Conservation (phyloP, 2,113 vertebrate species). For the Ursus arctos region DNA sequence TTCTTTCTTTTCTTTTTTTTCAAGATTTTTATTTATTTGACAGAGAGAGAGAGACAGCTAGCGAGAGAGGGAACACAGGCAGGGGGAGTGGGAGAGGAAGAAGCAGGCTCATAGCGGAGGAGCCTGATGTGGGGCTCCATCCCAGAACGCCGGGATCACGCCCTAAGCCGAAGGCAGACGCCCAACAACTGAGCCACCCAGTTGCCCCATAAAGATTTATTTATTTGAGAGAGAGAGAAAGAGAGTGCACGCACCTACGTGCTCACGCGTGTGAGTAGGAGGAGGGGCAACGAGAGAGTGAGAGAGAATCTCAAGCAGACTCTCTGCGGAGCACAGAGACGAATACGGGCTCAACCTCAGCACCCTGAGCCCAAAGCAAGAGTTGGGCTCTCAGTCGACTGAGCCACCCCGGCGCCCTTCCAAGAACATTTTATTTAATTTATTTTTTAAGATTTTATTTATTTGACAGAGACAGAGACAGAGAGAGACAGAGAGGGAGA, state of each 20-base stretch:
- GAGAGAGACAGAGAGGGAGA: neutral
- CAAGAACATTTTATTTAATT: neutral
- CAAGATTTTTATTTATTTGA: too few relatives aligned
- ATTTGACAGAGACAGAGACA: neutral
- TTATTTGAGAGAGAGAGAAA: neutral
- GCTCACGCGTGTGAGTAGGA: neutral
- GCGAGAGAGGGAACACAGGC: too few relatives aligned
- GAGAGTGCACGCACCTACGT: neutral
- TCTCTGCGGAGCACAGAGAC: neutral
- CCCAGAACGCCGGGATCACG: too few relatives aligned
- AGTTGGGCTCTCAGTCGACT: neutral
- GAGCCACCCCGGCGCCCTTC: neutral
- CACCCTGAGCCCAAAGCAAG: neutral
- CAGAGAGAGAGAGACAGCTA: too few relatives aligned
- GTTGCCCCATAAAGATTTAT: neutral
- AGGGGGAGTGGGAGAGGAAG: too few relatives aligned
- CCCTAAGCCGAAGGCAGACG: too few relatives aligned
- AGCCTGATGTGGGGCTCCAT: too few relatives aligned
- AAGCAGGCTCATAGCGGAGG: too few relatives aligned
- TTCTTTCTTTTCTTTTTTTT: too few relatives aligned
- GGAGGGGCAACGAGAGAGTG: neutral
- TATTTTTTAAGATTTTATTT: neutral
- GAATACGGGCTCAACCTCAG: neutral
- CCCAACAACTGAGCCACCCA: too few relatives aligned
- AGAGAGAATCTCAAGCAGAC: neutral